Conservation (phyloP, 1,140 invertebrate species). For the Contarinia nasturtii region DNA sequence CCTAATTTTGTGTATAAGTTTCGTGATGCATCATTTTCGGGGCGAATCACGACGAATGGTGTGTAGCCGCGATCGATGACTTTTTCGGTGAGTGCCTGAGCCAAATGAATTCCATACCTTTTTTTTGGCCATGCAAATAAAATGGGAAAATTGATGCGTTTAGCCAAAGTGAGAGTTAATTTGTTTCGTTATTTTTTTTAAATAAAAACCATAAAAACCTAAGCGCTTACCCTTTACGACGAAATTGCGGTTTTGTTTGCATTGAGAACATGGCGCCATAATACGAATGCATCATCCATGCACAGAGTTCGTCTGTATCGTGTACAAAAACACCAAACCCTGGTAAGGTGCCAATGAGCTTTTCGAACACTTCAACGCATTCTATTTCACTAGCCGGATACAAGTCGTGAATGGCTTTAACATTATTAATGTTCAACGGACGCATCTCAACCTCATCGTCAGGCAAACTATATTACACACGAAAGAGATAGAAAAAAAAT, state of each 20-base stretch:
- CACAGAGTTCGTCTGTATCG: constrained; percentile 41
- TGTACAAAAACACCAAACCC: constrained; percentile 57
- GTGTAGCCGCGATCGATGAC: constrained; percentile 55
- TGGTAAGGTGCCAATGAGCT: constrained; percentile 49
- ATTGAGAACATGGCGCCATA: constrained; percentile 82
- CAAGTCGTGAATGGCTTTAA: constrained; percentile 57
- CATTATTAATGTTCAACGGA: constrained; percentile 51
- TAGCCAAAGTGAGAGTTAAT: too few relatives aligned
- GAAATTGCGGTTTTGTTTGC: constrained; percentile 62
- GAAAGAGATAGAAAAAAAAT: constrained; percentile 2
- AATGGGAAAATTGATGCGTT: too few relatives aligned
- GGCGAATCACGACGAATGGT: constrained; percentile 68
- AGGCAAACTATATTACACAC: constrained; percentile 26
- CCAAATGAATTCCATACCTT: constrained; percentile 43
- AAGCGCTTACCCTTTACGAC: constrained; percentile 52
- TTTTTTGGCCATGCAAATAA: too few relatives aligned
- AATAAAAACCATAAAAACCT: too few relatives aligned
- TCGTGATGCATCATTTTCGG: constrained; percentile 64
- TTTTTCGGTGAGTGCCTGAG: constrained; percentile 40
- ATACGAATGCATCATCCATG: constrained; percentile 75
- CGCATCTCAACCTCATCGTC: constrained; percentile 43
- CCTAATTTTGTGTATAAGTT: constrained; percentile 60
- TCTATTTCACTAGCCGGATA: constrained; percentile 74
- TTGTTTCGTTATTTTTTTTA: too few relatives aligned
- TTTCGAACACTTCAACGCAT: constrained; percentile 58